A percentile compares a stretch with the other conserved stretches of the same genome.
phyloP scores from a whole-genome alignment of 2,113 vertebrate species.

The Octodon degus region DNA sequence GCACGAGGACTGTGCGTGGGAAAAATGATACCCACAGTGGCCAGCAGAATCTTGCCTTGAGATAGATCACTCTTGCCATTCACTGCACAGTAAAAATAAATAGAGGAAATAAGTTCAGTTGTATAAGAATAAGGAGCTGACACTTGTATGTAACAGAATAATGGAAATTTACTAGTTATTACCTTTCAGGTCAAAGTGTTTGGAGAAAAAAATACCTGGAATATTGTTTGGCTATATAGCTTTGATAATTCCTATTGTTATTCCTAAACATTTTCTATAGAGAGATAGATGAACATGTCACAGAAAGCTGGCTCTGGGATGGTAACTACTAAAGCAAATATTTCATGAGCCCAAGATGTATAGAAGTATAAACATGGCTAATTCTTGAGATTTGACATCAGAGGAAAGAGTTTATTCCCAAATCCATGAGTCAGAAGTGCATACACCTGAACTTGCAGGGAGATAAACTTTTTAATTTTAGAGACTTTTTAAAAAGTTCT shows the following conservation, averaged over 20 bases:
- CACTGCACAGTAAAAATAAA: neutral
- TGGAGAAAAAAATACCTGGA: neutral
- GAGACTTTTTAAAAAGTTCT: neutral
- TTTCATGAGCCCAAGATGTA: neutral
- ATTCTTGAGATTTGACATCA: slow-evolving; percentile 3
- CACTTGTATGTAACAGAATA: neutral
- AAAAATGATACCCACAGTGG: neutral
- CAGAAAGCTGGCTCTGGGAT: neutral
- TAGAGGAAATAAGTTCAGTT: neutral
- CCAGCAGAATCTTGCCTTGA: neutral
- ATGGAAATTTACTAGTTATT: neutral
- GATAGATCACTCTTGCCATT: neutral
- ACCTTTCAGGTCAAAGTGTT: neutral
- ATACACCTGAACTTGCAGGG: neutral
- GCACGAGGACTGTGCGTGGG: accelerated
- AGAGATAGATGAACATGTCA: neutral
- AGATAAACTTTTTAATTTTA: neutral
- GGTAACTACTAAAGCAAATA: neutral
- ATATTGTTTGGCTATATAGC: neutral
- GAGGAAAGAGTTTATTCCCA: neutral
- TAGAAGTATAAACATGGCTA: neutral
- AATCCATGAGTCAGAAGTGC: neutral
- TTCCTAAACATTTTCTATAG: neutral
- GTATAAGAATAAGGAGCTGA: neutral
- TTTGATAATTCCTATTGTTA: neutral